These are phyloP conservation scores for Champsocephalus gunnari DNA, from an alignment of 2,797 vertebrate genomes.

Conservation along the genomic window DNA sequence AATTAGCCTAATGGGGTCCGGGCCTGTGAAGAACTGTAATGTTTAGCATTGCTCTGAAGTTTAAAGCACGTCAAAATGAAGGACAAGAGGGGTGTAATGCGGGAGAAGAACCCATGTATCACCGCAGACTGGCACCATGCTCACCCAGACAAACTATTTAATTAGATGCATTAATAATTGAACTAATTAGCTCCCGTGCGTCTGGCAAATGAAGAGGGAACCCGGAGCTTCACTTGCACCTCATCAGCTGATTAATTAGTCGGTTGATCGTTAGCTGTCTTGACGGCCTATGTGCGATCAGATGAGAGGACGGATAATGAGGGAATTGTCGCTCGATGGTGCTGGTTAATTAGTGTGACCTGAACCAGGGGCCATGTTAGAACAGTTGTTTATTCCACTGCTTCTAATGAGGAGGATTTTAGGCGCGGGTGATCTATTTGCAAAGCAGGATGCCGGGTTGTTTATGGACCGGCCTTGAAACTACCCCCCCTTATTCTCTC, in stretches of 20 bases:
- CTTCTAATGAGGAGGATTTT: conserved; percentile 96
- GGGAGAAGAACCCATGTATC: conserved; percentile 86
- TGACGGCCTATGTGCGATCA: conserved; percentile 93
- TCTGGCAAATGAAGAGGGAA: conserved; percentile 93
- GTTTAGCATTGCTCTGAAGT: conserved; percentile 46
- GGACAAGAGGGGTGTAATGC: conserved; percentile 58
- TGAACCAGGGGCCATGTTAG: conserved; percentile 96
- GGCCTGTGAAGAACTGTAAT: conserved; percentile 59
- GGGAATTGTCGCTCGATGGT: conserved; percentile 95
- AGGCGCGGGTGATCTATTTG: conserved; percentile 76
- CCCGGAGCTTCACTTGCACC: conserved; percentile 89
- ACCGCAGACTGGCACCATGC: conserved; percentile 90
- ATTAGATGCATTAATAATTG: conserved; percentile 99
- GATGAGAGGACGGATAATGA: conserved; percentile 91
- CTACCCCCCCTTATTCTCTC: neutral
- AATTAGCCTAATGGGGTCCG: conserved; percentile 76
- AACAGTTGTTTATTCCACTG: conserved; percentile 94
- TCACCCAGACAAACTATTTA: conserved; percentile 97
- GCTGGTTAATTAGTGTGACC: conserved; percentile 99
- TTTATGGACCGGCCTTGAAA: conserved; percentile 65
- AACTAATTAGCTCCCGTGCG: conserved; percentile 99
- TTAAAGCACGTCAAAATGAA: conserved; percentile 63
- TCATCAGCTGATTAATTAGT: conserved; percentile 98
- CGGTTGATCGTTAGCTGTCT: conserved; percentile 98
- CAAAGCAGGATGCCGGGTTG: conserved; percentile 53